Conservation (phyloP, 2,888 invertebrate species). For the Cephalotes varians region DNA sequence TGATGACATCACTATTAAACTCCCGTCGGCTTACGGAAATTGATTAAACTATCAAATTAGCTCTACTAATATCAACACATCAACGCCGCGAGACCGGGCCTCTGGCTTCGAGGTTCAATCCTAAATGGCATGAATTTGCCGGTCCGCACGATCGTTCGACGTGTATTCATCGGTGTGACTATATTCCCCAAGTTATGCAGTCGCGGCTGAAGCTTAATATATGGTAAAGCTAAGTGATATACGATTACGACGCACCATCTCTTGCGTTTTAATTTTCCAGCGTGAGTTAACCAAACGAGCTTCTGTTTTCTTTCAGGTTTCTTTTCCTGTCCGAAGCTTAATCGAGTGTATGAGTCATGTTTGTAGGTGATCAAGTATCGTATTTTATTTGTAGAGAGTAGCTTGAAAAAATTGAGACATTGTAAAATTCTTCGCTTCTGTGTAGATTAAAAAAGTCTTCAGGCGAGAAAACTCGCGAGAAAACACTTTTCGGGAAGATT, state of each 20-base stretch:
- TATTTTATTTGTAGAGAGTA: background rate
- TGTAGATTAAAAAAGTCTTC: background rate
- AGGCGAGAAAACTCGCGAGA: too few species aligned
- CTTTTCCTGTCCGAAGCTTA: background rate
- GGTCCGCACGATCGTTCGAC: slow-evolving; percentile 74
- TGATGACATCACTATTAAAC: slow-evolving; percentile 86
- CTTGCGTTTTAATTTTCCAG: slow-evolving; percentile 35
- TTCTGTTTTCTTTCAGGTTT: background rate
- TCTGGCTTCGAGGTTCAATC: slow-evolving; percentile 69
- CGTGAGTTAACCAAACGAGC: background rate
- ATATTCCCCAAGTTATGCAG: slow-evolving; percentile 73
- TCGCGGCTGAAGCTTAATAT: slow-evolving; percentile 64
- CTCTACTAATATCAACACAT: slow-evolving; percentile 84
- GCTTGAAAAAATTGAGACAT: background rate
- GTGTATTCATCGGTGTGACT: slow-evolving; percentile 71
- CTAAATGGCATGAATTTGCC: slow-evolving; percentile 74
- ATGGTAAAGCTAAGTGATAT: background rate
- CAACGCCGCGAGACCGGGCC: slow-evolving; percentile 68
- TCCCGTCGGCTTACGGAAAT: slow-evolving; percentile 85
- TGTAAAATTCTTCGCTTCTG: background rate
- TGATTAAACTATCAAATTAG: slow-evolving; percentile 86
- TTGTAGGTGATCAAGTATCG: background rate
- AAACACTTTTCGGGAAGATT: background rate
- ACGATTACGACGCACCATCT: background rate
- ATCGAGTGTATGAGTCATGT: background rate